Base-by-base conservation (phyloP, 2,797 vertebrate genomes). In the Okamejei kenojei region DNA sequence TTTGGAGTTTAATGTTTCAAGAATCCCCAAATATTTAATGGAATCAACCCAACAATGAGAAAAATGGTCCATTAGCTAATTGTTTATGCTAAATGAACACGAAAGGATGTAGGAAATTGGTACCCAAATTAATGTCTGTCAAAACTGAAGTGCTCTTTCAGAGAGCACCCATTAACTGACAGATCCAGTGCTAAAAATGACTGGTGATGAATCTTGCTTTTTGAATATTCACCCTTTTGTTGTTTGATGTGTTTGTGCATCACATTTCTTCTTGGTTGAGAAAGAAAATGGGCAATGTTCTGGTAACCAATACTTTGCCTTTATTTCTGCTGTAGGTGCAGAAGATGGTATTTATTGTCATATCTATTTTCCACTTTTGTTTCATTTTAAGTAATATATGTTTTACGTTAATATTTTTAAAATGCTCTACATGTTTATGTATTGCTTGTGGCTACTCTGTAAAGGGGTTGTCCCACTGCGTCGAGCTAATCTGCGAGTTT, bases 21-120 rank as follows among this genome's bases (percentile, higher is more conserved):
- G 73, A 76, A 58, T 29, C 45, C 73, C 35, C 38, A 76, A 76
- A 76, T 92, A 92, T 92, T 92, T 74, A 76, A 92, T 76, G 71
- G 45, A 92, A 92, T n/a, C 71, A 92, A 32, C 35, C 90, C 45
- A 74, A 73, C 29, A 54, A 21, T 68, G 63, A 54, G 90, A 9
- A 91, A 91, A 91, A 73, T 21, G 38, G 73, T 91, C 90, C 68
- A 91, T 92, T 92, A 76, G 73, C 71, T 17, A 92, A 74, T 92
- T 73, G 38, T 90, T 91, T 91, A 54, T 73, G 15, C 54, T 29
- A 74, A 54, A 26, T n/a, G 23, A 91, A 74, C 38, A 29, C 38
- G 6, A 29, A 73, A 13, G 35, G 38, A 91, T 45, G 35, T 61
- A 21, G 35, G 68, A 74, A 73, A 74, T 91, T 91, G 38, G 26